Evolutionary conservation across 2,797 vertebrate genomes (phyloP).

Genomic region (Nasua narica): DNA sequence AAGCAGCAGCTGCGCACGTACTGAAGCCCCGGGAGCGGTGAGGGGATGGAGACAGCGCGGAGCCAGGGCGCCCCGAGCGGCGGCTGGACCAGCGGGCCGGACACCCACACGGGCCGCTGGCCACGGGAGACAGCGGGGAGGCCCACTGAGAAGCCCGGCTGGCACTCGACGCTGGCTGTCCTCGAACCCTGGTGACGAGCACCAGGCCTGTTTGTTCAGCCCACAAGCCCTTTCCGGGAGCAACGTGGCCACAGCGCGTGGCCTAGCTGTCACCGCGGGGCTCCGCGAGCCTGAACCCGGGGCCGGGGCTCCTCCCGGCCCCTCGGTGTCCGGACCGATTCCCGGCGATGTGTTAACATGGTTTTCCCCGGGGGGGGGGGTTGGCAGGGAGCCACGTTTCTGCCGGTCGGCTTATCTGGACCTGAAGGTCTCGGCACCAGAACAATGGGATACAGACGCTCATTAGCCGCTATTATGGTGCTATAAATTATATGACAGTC

Average conservation of each 20-base stretch:
- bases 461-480: fast-evolving
- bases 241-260: no score
- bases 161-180: neutral
- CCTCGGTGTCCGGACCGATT: neutral
- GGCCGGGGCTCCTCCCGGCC: neutral
- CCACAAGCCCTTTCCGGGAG: neutral
- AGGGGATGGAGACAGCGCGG: neutral
- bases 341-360: fast-evolving
- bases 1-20: neutral
- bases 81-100: fast-evolving
- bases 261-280: no score
- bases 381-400: neutral
- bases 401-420: no score
- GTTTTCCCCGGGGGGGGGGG: neutral
- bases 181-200: fast-evolving
- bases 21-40: neutral
- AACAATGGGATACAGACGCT: neutral
- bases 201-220: neutral
- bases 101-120: fast-evolving
- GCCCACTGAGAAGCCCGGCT: neutral
- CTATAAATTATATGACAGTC: neutral
- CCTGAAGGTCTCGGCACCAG: neutral
- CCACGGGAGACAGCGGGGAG: fast-evolving
- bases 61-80: neutral
- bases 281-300: neutral